These are phyloP conservation scores for Metallyticus violacea DNA, from an alignment of 2,888 invertebrate species.

Conservation along the genomic window DNA sequence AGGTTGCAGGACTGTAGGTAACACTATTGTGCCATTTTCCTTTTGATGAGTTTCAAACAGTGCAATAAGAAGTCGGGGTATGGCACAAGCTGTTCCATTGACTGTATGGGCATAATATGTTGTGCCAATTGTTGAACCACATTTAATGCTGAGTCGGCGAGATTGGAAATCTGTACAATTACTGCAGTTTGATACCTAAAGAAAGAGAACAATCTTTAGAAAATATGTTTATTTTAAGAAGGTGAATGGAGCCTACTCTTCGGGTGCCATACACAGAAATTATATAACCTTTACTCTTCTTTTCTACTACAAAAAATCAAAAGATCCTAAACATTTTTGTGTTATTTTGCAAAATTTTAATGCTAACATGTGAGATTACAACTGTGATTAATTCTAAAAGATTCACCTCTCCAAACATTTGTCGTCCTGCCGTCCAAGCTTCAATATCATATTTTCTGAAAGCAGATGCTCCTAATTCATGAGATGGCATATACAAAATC, in stretches of 20 bases:
- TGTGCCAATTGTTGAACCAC: constrained; percentile 40
- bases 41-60: constrained; percentile 77
- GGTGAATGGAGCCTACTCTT: too few relatives aligned
- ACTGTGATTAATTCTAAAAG: too few relatives aligned
- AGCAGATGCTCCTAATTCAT: constrained; percentile 91
- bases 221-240: too few relatives aligned
- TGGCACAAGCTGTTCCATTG: constrained; percentile 94
- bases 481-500: constrained; percentile 92
- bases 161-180: constrained; percentile 97
- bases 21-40: constrained; percentile 44
- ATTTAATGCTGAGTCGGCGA: constrained; percentile 69
- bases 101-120: constrained; percentile 74
- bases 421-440: constrained; percentile 93
- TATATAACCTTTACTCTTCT: too few relatives aligned
- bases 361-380: too few relatives aligned
- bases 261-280: too few relatives aligned
- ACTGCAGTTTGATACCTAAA: constrained; percentile 82
- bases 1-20: constrained; percentile 37
- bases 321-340: too few relatives aligned
- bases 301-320: too few relatives aligned
- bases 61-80: constrained; percentile 86
- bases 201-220: neutral
- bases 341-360: too few relatives aligned
- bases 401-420: constrained; percentile 75
- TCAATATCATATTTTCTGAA: constrained; percentile 89